Evolutionary conservation across 2,888 invertebrate species (phyloP).

Genomic region (Ellobium chinense): DNA sequence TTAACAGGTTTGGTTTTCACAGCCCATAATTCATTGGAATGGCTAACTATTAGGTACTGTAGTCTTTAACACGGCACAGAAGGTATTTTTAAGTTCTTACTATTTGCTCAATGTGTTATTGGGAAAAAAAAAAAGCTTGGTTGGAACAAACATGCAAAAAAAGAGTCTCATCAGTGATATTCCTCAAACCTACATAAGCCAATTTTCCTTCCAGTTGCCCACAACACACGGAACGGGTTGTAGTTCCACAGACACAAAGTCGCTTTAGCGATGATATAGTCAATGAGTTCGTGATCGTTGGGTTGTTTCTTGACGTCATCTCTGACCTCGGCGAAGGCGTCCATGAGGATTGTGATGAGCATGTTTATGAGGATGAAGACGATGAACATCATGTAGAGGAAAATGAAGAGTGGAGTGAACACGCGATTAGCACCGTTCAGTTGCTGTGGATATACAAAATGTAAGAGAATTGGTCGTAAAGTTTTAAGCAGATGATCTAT

Average conservation of each 20-base stretch:
- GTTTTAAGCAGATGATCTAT: too few relatives aligned
- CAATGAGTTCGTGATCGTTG: slow-evolving; percentile 77
- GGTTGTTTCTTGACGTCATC: slow-evolving; percentile 67
- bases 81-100: too few relatives aligned
- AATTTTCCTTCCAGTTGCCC: not conserved
- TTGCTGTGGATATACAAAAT: not conserved
- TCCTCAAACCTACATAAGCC: slow-evolving; percentile 29
- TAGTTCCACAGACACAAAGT: slow-evolving; percentile 63
- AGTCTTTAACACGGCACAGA: too few relatives aligned
- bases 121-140: too few relatives aligned
- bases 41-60: too few relatives aligned
- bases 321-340: slow-evolving; percentile 72
- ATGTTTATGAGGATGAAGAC: slow-evolving; percentile 76
- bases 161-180: too few relatives aligned
- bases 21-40: too few relatives aligned
- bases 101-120: too few relatives aligned
- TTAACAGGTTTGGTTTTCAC: too few relatives aligned
- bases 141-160: too few relatives aligned
- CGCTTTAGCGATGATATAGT: slow-evolving; percentile 68
- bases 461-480: not conserved
- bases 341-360: slow-evolving; percentile 77
- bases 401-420: slow-evolving; percentile 74
- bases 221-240: slow-evolving; percentile 13
- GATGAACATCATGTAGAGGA: slow-evolving; percentile 69
- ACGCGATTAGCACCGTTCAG: slow-evolving; percentile 45